Conservation (phyloP, 1,140 invertebrate species). For the Drosophila pseudoananassae region DNA sequence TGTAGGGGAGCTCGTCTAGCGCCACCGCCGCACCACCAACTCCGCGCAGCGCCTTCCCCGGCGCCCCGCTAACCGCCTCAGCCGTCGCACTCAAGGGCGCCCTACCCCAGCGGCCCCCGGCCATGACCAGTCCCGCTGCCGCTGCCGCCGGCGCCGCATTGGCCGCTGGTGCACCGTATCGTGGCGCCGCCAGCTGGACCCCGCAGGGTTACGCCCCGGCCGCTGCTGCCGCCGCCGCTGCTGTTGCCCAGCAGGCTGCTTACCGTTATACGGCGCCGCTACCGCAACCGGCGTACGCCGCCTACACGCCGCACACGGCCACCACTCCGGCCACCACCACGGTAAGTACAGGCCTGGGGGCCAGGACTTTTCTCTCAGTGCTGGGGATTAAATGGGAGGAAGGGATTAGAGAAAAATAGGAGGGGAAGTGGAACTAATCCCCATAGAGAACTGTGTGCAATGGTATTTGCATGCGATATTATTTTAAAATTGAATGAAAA, state of each 20-base stretch:
- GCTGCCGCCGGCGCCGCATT: constrained; percentile 75
- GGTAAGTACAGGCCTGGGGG: constrained; percentile 59
- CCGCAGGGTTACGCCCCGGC: constrained; percentile 82
- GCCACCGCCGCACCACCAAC: constrained; percentile 64
- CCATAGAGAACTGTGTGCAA: not conserved
- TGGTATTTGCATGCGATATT: not conserved
- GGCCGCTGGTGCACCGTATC: constrained; percentile 81
- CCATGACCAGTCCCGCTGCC: constrained; percentile 84
- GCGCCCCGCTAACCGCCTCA: constrained; percentile 77
- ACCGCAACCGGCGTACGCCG: constrained; percentile 81
- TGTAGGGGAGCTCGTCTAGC: constrained; percentile 73
- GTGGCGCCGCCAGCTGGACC: constrained; percentile 83
- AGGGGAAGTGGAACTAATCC: not conserved
- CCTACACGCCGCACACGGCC: constrained; percentile 82
- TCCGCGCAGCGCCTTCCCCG: constrained; percentile 76
- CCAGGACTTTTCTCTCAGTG: not conserved
- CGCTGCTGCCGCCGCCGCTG: constrained; percentile 78
- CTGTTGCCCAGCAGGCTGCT: constrained; percentile 77
- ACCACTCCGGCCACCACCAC: constrained; percentile 81
- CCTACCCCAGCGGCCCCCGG: constrained; percentile 72
- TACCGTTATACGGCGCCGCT: constrained; percentile 83
- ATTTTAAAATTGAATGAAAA: constrained; percentile 3
- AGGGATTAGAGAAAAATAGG: not conserved
- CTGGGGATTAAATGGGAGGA: not conserved
- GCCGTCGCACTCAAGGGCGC: constrained; percentile 79